These are phyloP conservation scores for Drosophila seguyi DNA, from an alignment of 1,140 invertebrate genomes.

Conservation along the genomic window DNA sequence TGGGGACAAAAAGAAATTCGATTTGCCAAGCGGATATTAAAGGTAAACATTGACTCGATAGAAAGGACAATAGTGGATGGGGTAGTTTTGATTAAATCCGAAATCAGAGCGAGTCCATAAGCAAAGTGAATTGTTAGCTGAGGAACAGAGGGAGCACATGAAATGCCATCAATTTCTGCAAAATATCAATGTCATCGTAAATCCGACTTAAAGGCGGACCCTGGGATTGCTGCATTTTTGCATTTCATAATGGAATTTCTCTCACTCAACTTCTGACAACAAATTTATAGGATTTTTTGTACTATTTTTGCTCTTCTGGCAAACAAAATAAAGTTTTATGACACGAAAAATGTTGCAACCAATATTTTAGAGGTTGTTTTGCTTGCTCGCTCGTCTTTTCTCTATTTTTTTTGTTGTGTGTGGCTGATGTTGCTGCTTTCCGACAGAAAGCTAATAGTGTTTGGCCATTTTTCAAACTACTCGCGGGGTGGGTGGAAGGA, in stretches of 20 bases:
- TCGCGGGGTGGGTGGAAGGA: slow-evolving; percentile 33
- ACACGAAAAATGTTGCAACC: slow-evolving; percentile 80
- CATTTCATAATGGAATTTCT: slow-evolving; percentile 35
- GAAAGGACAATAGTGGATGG: not conserved
- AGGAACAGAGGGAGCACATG: not conserved
- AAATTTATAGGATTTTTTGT: slow-evolving; percentile 40
- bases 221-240: slow-evolving; percentile 42
- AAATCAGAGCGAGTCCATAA: slow-evolving; percentile 6
- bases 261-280: slow-evolving; percentile 11
- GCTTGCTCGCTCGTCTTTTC: slow-evolving; percentile 10
- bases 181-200: slow-evolving; percentile 29
- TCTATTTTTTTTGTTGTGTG: slow-evolving; percentile 3
- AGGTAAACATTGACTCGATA: slow-evolving; percentile 51
- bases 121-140: slow-evolving; percentile 1
- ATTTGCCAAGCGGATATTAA: slow-evolving; percentile 55
- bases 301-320: slow-evolving; percentile 19
- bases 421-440: slow-evolving; percentile 38
- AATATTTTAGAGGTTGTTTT: slow-evolving; percentile 72
- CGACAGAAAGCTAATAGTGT: slow-evolving; percentile 77
- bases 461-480: slow-evolving; percentile 80
- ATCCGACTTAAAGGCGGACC: slow-evolving; percentile 44
- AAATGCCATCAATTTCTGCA: slow-evolving; percentile 2
- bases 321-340: slow-evolving; percentile 73
- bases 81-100: slow-evolving; percentile 18
- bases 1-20: slow-evolving; percentile 22